Evolutionary conservation across 1,140 invertebrate species (phyloP), one percentile per base, ranked within the genome.

Genomic region (Drosophila kepulauana): DNA sequence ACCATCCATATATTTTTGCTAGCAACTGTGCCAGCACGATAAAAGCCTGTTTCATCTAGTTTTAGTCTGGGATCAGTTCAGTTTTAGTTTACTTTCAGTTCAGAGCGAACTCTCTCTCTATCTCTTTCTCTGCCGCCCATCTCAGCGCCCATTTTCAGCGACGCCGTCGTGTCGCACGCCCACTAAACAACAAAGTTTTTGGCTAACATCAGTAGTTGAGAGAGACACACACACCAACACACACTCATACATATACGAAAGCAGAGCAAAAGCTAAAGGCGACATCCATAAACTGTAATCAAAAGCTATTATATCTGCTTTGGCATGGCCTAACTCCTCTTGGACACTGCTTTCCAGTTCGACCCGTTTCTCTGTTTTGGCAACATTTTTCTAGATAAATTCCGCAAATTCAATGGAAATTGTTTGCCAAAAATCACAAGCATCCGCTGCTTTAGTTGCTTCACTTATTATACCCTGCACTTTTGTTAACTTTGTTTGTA

Each of bases 241-340:
- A 54, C 5, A 52, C 10, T 35, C 20, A 61, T 49, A 49, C 38
- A 41, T 11, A 8, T 33, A 51, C 0, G 6, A 11, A 57, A 5
- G 5, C 8, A 7, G 4, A 30, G 16, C 57, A 81, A 72, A 67
- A 74, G 85, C 85, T 75, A 89, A 85, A 81, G 85, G 85, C 85
- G 85, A 90, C 86, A 85, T 85, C 85, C 81, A 89, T 89, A 89
- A 90, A 89, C 81, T 89, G 85, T 90, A 89, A 89, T 89, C 85
- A 89, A 89, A 89, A 89, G 85, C 85, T 81, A 89, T 89, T 89
- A 89, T 89, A 87, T 89, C 75, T 85, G 75, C 74, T 80, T 57
- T 72, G 84, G 71, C 59, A 54, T 52, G 64, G 70, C 48, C 57
- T 56, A 46, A 28, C 35, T 52, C 35, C 41, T 45, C 45, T 62